A percentile compares a stretch with the other conserved stretches of the same genome.
Conservation (phyloP, 2,113 vertebrate species). For the Scomber colias region DNA sequence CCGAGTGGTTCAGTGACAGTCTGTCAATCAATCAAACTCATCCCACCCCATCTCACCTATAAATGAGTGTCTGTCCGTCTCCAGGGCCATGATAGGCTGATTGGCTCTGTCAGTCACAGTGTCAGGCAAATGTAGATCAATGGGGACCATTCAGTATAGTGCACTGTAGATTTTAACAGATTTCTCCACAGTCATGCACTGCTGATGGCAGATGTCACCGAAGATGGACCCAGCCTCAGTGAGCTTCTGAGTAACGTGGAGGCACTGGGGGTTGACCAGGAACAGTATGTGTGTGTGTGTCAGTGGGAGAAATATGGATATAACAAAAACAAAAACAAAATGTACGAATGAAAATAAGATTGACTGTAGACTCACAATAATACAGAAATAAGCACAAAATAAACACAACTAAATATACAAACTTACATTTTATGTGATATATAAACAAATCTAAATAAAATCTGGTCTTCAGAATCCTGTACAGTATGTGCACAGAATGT, state of each 20-base stretch:
- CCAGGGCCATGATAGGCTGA: conserved; percentile 80
- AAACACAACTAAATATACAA: not conserved
- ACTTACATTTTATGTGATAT: not conserved
- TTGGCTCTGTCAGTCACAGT: conserved; percentile 81
- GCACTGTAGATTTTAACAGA: conserved; percentile 68
- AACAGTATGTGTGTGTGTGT: conserved; percentile 33
- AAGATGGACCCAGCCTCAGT: conserved; percentile 72
- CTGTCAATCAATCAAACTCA: conserved; percentile 79
- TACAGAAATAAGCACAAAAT: not conserved
- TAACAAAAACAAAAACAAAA: conserved; percentile 28
- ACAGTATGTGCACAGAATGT: conserved; percentile 5
- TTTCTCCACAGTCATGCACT: conserved; percentile 79
- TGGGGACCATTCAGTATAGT: conserved; percentile 67
- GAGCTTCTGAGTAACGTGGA: conserved; percentile 65
- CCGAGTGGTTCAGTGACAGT: conserved; percentile 77
- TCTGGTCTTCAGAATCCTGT: not conserved
- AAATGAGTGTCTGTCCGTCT: conserved; percentile 81
- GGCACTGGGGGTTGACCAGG: conserved; percentile 27
- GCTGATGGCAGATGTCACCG: conserved; percentile 78
- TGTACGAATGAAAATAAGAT: conserved; percentile 9
- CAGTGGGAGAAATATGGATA: conserved; percentile 61
- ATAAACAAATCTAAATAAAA: not conserved
- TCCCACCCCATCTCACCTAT: conserved; percentile 77
- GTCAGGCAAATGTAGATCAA: conserved; percentile 81
- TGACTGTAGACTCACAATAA: not conserved